Evolutionary conservation across 2,113 vertebrate genomes (phyloP).

Genomic region (Trachemys scripta): DNA sequence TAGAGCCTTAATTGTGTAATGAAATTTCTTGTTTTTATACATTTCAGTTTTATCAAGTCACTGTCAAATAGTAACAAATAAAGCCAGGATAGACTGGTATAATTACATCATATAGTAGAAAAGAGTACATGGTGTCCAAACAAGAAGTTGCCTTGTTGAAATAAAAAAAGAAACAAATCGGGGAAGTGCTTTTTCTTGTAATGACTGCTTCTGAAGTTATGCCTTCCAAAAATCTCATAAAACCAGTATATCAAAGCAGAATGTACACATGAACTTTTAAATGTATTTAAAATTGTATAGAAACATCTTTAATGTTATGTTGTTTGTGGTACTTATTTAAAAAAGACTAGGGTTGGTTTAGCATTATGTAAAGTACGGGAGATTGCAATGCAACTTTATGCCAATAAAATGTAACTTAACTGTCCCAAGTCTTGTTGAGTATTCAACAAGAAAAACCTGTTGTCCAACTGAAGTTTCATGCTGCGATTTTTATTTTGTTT

Average conservation of each 20-base stretch:
- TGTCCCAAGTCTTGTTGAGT: slow-evolving; percentile 86
- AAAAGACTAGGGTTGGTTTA: slow-evolving; percentile 84
- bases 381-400: slow-evolving; percentile 97
- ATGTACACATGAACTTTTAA: slow-evolving; percentile 83
- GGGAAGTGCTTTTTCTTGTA: slow-evolving; percentile 85
- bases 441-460: slow-evolving; percentile 82
- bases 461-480: slow-evolving; percentile 86
- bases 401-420: slow-evolving; percentile 88
- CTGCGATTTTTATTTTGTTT: slow-evolving; percentile 80
- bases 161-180: slow-evolving; percentile 62
- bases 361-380: slow-evolving; percentile 90
- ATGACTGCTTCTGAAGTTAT: slow-evolving; percentile 80
- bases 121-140: slow-evolving; percentile 80
- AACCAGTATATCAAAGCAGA: slow-evolving; percentile 76
- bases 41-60: slow-evolving; percentile 81
- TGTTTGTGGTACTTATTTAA: slow-evolving; percentile 89
- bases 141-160: slow-evolving; percentile 84
- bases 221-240: slow-evolving; percentile 81
- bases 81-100: slow-evolving; percentile 86
- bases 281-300: slow-evolving; percentile 84
- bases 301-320: slow-evolving; percentile 82
- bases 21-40: slow-evolving; percentile 68
- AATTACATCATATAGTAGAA: slow-evolving; percentile 79
- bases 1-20: slow-evolving; percentile 77
- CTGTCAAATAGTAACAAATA: slow-evolving; percentile 72